A percentile compares a stretch with the other conserved stretches of the same genome.
Evolutionary conservation across 1,140 invertebrate genomes (phyloP).

Genomic region (Orchestia grillus): DNA sequence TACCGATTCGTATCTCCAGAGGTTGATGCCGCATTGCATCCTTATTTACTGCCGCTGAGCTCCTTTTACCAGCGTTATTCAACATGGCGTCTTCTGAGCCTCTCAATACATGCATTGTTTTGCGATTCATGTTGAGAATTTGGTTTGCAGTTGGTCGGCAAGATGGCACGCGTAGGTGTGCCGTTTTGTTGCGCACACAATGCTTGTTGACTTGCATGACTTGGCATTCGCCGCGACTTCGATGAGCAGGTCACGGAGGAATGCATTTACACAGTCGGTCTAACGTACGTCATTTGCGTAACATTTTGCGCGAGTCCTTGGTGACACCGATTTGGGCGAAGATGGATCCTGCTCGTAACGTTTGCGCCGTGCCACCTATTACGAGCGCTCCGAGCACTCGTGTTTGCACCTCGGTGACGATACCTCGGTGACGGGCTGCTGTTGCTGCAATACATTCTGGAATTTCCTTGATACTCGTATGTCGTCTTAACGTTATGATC

Average conservation of each 20-base stretch:
- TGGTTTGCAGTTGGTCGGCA: background rate
- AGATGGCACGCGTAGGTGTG: background rate
- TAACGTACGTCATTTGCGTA: background rate
- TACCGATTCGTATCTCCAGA: background rate
- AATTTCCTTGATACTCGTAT: background rate
- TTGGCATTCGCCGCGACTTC: background rate
- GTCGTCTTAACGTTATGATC: background rate
- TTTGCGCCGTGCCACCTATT: background rate
- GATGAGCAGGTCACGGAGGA: background rate
- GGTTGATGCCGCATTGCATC: no score
- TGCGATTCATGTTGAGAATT: background rate
- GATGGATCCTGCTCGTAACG: background rate
- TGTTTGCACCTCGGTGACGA: background rate
- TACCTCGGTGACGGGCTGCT: no score
- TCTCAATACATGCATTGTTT: background rate
- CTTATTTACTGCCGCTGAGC: background rate
- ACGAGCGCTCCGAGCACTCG: background rate
- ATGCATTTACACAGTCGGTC: background rate
- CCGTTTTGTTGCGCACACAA: constrained; percentile 34
- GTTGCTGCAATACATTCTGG: background rate
- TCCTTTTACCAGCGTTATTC: background rate
- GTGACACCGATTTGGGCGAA: background rate
- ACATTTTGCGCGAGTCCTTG: background rate
- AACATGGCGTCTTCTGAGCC: background rate
- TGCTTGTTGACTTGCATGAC: constrained; percentile 12